A percentile compares a stretch with the other conserved stretches of the same genome.
Evolutionary conservation across 2,888 invertebrate genomes (phyloP).

Genomic region (Parnassius glacialis): DNA sequence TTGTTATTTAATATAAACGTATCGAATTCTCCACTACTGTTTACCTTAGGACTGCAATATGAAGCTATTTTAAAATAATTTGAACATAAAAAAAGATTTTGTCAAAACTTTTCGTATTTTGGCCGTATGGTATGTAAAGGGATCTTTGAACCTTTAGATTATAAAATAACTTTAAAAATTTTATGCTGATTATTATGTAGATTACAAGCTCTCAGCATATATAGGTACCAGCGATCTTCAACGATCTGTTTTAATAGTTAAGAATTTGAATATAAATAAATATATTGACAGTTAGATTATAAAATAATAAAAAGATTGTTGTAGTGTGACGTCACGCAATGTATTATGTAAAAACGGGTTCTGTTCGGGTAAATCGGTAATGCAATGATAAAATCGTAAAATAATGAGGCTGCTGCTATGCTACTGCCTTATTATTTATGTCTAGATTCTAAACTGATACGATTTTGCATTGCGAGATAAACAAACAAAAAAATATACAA

Average conservation of each 20-base stretch:
- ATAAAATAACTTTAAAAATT: constrained; percentile 5
- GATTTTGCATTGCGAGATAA: no score
- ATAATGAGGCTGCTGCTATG: no score
- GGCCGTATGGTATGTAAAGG: constrained; percentile 1
- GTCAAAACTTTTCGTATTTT: constrained; percentile 5
- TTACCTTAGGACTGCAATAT: constrained; percentile 5
- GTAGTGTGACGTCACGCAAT: constrained; percentile 4
- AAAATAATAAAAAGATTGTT: constrained; percentile 1
- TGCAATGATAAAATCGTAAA: no score
- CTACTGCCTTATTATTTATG: no score
- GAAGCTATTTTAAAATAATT: background rate
- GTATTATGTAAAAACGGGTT: background rate
- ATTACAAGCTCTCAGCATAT: constrained; percentile 2
- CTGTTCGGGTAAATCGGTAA: background rate
- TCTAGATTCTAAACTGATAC: no score
- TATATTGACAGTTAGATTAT: constrained; percentile 3
- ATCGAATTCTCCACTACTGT: constrained; percentile 1
- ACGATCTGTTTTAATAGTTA: constrained; percentile 36
- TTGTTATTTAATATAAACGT: background rate
- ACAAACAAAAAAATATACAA: no score
- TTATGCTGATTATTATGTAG: background rate
- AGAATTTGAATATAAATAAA: constrained; percentile 39
- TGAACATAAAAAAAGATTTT: constrained; percentile 11
- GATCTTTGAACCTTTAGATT: background rate
- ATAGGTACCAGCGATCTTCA: constrained; percentile 35